Conservation (phyloP, 2,113 vertebrate species). For the Sitta europaea region DNA sequence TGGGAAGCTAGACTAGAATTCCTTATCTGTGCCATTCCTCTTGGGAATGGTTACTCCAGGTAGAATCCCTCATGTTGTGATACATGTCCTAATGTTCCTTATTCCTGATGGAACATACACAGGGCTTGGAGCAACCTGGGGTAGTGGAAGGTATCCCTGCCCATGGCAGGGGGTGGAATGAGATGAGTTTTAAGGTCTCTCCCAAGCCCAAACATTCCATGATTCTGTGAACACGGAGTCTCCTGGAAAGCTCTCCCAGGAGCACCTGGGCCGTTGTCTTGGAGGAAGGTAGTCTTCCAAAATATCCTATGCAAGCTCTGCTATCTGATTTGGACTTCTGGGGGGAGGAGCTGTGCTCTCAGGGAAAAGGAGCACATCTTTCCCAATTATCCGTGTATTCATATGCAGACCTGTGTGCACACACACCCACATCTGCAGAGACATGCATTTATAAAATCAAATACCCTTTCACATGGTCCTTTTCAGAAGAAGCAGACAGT, state of each 20-base stretch:
- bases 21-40: neutral
- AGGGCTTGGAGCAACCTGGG: neutral
- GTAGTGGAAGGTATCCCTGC: neutral
- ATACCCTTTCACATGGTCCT: neutral
- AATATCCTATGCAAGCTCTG: neutral
- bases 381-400: neutral
- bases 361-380: neutral
- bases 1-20: neutral
- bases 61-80: neutral
- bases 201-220: neutral
- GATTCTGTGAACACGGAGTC: neutral
- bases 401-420: accelerated
- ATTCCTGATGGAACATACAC: neutral
- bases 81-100: neutral
- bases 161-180: neutral
- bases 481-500: neutral
- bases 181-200: neutral
- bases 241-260: neutral
- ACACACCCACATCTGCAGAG: neutral
- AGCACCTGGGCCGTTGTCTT: neutral
- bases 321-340: neutral
- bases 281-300: neutral
- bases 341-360: neutral
- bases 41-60: neutral
- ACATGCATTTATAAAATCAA: neutral